phyloP scores from a whole-genome alignment of 92 coral and sea anemone species.

The Parazoanthus darwini region DNA sequence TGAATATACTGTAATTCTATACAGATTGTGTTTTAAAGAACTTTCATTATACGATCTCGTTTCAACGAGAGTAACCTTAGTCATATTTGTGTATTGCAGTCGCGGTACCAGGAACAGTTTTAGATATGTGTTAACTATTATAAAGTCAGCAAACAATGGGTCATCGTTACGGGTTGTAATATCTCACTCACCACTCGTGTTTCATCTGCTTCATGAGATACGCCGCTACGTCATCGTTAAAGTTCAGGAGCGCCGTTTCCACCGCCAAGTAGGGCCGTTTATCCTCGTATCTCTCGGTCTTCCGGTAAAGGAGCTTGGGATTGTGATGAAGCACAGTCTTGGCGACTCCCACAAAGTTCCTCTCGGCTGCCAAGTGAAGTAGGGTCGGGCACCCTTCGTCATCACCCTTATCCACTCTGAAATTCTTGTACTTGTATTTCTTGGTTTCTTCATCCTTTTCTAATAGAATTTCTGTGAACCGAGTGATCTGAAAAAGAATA shows the following conservation, averaged over 20 bases:
- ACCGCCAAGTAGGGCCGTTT: constrained; percentile 71
- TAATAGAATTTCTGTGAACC: constrained; percentile 84
- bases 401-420: constrained; percentile 78
- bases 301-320: constrained; percentile 71
- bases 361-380: constrained; percentile 89
- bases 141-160: too few relatives aligned
- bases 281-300: constrained; percentile 63
- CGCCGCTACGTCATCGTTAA: constrained; percentile 81
- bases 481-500: constrained; percentile 66
- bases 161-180: not conserved
- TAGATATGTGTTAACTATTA: too few relatives aligned
- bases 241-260: constrained; percentile 74
- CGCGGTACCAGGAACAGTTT: too few relatives aligned
- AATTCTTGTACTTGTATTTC: constrained; percentile 70
- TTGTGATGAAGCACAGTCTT: constrained; percentile 68
- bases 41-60: too few relatives aligned
- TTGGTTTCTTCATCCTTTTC: constrained; percentile 57
- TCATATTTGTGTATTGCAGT: too few relatives aligned
- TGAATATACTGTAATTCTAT: too few relatives aligned
- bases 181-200: constrained; percentile 82
- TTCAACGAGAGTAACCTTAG: too few relatives aligned
- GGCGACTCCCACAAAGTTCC: constrained; percentile 75
- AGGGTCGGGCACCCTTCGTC: constrained; percentile 74
- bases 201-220: constrained; percentile 90
- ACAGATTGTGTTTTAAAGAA: too few relatives aligned